Evolutionary conservation across 2,888 invertebrate species (phyloP).

Genomic region (Alviniconcha strummeri): DNA sequence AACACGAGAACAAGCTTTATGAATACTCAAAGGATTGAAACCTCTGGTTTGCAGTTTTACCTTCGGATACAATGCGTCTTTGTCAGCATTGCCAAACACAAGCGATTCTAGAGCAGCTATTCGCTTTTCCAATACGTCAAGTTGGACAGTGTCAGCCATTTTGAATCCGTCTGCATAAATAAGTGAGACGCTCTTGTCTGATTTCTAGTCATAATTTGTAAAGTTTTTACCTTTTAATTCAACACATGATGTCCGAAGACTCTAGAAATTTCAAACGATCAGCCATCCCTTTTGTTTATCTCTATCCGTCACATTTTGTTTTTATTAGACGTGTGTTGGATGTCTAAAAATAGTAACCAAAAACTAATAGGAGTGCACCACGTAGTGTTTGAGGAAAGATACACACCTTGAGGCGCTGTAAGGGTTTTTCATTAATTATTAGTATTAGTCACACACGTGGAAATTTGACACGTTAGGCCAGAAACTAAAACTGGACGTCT

Average conservation of each 20-base stretch:
- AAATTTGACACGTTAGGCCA: background rate
- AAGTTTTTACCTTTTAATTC: no score
- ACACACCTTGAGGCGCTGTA: background rate
- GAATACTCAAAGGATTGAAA: no score
- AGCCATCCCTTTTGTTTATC: no score
- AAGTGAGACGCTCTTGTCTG: background rate
- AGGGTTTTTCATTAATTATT: background rate
- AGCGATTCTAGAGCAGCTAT: slow-evolving; percentile 59
- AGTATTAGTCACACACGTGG: background rate
- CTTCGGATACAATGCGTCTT: slow-evolving; percentile 67
- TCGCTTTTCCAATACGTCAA: slow-evolving; percentile 60
- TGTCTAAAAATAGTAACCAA: no score
- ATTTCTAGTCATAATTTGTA: no score
- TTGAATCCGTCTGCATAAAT: slow-evolving; percentile 30
- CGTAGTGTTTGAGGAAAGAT: background rate
- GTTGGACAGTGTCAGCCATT: slow-evolving; percentile 56
- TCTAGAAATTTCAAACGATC: no score
- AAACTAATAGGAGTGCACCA: background rate
- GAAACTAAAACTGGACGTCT: no score
- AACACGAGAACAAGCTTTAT: no score
- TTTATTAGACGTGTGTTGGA: no score
- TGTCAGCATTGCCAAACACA: slow-evolving; percentile 66
- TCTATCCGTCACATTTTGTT: no score
- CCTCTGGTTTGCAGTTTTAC: slow-evolving; percentile 40
- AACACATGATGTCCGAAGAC: no score